A percentile compares a stretch with the other conserved stretches of the same genome.
Conservation (phyloP, 2,888 invertebrate species). For the Parelbella ahira region DNA sequence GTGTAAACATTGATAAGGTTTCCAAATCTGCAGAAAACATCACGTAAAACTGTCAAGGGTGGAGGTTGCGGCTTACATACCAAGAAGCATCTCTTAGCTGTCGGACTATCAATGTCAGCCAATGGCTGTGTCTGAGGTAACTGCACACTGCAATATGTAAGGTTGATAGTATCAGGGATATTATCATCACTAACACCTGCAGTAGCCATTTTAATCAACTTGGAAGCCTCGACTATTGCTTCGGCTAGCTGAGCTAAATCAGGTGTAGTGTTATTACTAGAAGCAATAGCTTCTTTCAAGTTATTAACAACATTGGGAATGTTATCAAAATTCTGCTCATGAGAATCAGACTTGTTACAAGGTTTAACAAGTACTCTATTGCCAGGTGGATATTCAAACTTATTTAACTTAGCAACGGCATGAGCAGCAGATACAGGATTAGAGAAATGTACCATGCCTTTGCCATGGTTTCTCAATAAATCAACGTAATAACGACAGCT, state of each 20-base stretch:
- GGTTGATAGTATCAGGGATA: slow-evolving; percentile 46
- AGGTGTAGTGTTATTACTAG: slow-evolving; percentile 46
- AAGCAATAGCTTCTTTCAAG: slow-evolving; percentile 49
- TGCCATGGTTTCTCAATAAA: slow-evolving; percentile 67
- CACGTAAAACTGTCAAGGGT: slow-evolving; percentile 88
- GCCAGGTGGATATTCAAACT: slow-evolving; percentile 95
- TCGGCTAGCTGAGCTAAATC: slow-evolving; percentile 85
- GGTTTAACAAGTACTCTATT: slow-evolving; percentile 88
- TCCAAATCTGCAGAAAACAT: slow-evolving; percentile 95
- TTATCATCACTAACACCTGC: slow-evolving; percentile 44
- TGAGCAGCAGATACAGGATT: slow-evolving; percentile 76
- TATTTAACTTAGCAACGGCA: slow-evolving; percentile 92
- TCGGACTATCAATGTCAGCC: slow-evolving; percentile 83
- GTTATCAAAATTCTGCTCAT: slow-evolving; percentile 42
- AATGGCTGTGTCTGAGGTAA: slow-evolving; percentile 87
- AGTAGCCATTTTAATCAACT: slow-evolving; percentile 85
- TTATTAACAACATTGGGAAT: slow-evolving; percentile 50
- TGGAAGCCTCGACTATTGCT: slow-evolving; percentile 89
- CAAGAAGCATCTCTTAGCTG: slow-evolving; percentile 84
- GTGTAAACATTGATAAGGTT: slow-evolving; percentile 94
- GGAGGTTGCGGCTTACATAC: slow-evolving; percentile 85
- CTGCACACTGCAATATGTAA: slow-evolving; percentile 83
- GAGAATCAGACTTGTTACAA: slow-evolving; percentile 59
- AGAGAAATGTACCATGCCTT: slow-evolving; percentile 55
- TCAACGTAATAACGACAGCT: slow-evolving; percentile 69